Base-by-base conservation (phyloP, 2,113 vertebrate species). In the Potamarius usumacintae region DNA sequence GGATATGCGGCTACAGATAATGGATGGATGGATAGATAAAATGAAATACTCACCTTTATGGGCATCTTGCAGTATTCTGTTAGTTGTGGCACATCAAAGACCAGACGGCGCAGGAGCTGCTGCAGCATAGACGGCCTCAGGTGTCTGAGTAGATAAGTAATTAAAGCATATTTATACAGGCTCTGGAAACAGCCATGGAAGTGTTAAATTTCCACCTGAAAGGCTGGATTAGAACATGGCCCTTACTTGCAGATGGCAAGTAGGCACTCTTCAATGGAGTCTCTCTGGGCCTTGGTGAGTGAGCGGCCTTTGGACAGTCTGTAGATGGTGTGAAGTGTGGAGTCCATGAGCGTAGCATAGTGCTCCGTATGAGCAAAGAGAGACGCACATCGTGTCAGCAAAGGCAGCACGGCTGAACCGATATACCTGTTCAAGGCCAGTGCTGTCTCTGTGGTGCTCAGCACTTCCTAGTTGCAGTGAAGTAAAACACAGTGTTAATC, bases 261-360 rank as follows among this genome's bases (percentile, higher is more conserved):
- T 90, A 99, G 93, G 88, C 98, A 99, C 87, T 99, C 97, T 93
- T 99, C 97, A 87, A 99, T 99, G 82, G 98, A 94, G 86, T 99
- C 97, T 92, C 98, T 95, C 50, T 99, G 98, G 30, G 98, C 98
- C 93, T 99, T 99, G 42, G 97, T 99, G 92, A 99, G 97, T 2
- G 98, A 97, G 10, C 97, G 97, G 50, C 98, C 98, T 90, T 99
- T 99, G 92, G 97, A 99, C 76, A 99, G 94, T 82, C 97, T 95
- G 71, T 99, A 99, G 91, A 99, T 97, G 42, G 97, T 98, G 89
- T 99, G 97, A 80, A 99, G 96, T 0, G 92, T 97, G 85, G 97
- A 97, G 94, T 99, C 97, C 42, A 99, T 93, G 86, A 99, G 92
- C 83, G 96, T 95, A 0, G 96, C 94, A 1, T 95, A 93, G 94